Base-by-base conservation (phyloP, 2,797 vertebrate species). In the Lindbergichthys nudifrons region DNA sequence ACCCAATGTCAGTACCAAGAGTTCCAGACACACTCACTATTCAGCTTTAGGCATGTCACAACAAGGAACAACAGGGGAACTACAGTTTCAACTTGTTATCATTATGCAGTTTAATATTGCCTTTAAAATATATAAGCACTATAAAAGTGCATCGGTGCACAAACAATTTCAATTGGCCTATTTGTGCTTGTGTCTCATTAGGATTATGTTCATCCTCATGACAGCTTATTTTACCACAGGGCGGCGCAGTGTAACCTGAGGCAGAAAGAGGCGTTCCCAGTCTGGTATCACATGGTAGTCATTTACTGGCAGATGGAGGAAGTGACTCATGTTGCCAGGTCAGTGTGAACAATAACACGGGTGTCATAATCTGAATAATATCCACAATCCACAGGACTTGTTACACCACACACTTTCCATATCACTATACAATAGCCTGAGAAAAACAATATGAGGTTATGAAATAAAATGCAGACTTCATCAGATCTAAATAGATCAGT, bases 281-380 rank as follows among this genome's bases (percentile, higher is more conserved):
- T 76, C 18, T 65, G 58, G 54, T 79, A 45, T 80, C 1, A 6
- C 39, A 19, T 46, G 3, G 57, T 30, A 75, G 65, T 72, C 59
- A 74, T 81, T 89, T 89, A 80, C 84, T 61, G 68, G 79, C 75
- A 87, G 63, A 73, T 36, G 73, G 66, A 74, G 73, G 84, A 89
- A 84, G 60, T 88, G 90, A 91, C 70, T 91, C 86, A 87, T 73
- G 18, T 67, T 57, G 4, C 52, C 39, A 70, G 70, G 43, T 71
- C 9, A 73, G 43, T 23, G 26, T 64, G 72, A 84, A 81, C 48
- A 81, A 69, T 67, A 74, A 47, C 39, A 64, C 0, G 5, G 64
- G 64, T 70, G 69, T 86, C 4, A 3, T 58, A 41, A 59, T 65
- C 39, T 51, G 18, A 70, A 21, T 16, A 57, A 57, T 18, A 62